Evolutionary conservation across 2,797 vertebrate species (phyloP).

Genomic region (Denticeps clupeoides): DNA sequence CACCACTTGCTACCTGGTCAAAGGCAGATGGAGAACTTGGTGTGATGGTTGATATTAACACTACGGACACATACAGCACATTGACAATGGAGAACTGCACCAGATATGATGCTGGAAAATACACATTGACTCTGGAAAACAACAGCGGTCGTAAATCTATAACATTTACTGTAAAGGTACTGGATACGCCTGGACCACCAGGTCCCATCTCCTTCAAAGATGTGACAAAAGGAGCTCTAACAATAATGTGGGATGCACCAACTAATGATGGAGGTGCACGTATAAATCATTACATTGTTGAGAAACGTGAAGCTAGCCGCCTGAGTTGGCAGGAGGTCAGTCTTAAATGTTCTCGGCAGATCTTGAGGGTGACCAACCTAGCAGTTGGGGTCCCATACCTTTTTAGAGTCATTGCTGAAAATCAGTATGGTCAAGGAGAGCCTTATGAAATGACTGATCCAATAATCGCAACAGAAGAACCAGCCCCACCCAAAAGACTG

Average conservation of each 20-base stretch:
- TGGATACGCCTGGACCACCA: constrained; percentile 91
- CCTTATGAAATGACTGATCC: constrained; percentile 86
- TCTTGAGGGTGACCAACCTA: constrained; percentile 74
- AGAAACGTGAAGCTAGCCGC: constrained; percentile 90
- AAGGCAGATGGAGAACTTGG: constrained; percentile 79
- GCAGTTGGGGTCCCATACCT: constrained; percentile 76
- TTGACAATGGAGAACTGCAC: constrained; percentile 89
- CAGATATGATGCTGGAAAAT: constrained; percentile 92
- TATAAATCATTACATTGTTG: constrained; percentile 85
- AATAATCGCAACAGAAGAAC: constrained; percentile 87
- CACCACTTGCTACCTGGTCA: constrained; percentile 84
- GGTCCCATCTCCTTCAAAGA: constrained; percentile 89
- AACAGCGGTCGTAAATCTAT: constrained; percentile 90
- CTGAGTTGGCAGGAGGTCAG: constrained; percentile 89
- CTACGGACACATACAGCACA: constrained; percentile 80
- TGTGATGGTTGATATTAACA: constrained; percentile 81
- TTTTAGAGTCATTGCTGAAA: constrained; percentile 87
- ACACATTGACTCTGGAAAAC: constrained; percentile 88
- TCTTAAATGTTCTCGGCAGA: constrained; percentile 80
- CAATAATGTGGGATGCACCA: constrained; percentile 95
- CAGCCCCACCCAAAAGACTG: constrained; percentile 87
- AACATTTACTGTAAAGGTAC: constrained; percentile 89
- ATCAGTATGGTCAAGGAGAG: constrained; percentile 88
- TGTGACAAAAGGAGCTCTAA: constrained; percentile 80
- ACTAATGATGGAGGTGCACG: constrained; percentile 82